Base-by-base conservation (phyloP, 2,888 invertebrate genomes). In the Timema podura region DNA sequence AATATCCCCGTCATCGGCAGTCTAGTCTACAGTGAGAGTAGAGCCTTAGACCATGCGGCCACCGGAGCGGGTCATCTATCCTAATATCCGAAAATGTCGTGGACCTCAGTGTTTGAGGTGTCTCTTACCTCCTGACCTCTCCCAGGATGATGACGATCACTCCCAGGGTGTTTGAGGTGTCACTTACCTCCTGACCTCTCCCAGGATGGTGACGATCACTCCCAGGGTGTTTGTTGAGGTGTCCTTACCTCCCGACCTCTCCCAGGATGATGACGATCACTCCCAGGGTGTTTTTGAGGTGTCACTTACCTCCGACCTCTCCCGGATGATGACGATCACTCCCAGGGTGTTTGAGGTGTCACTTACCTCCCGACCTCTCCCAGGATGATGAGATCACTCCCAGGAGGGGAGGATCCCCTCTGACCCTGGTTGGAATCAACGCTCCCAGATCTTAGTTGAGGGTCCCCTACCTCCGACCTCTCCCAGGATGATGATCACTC, bases 141-240 rank as follows among this genome's bases (percentile, higher is more conserved):
- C 89, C 88, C 73, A 89, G 83, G 77, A 90, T 88, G 72, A 91
- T 85, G 65, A 89, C 87, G 76, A 89, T 83, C 73, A 91, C 86
- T 72, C 89, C 89, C 71, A 91, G 81, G 70, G 89, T 30, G 30
- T 30, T 3, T 3, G 30, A 30, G 30, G 30, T 30, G 30, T 30
- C 88, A 87, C 80, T 80, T 77, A 88, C 88, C 87, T 86, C 79
- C 89, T 89, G 76, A 88, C 87, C 79, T 89, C 89, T 77, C 89
- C 88, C 73, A 89, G 83, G 77, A 90, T 88, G 72, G 91, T 85
- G 65, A 89, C 87, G 76, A 89, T 83, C 73, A 91, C 86, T 72
- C 89, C 89, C 71, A 91, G 81, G 70, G 89, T 86, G 30, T 30
- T 3, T n/a, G n/a, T n/a, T 3, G 30, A 30, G 30, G 30, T 30